Percentiles rank a stretch among this genome's conserved stretches.
phyloP scores from a whole-genome alignment of 2,888 invertebrate genomes.

The Netelia virgata region DNA sequence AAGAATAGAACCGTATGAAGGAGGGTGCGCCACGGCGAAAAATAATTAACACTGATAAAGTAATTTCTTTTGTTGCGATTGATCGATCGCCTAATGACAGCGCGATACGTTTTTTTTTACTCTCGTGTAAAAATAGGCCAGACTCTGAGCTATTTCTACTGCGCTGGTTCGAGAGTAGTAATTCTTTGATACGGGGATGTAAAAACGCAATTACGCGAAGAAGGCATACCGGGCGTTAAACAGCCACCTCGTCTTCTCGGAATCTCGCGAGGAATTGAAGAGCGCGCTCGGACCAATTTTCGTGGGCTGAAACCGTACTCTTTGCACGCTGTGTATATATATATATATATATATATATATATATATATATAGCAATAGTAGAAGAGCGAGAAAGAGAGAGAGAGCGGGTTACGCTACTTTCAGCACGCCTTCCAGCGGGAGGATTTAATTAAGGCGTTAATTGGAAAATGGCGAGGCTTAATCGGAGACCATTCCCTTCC shows the following conservation, averaged over 20 bases:
- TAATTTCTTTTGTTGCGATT: too few relatives aligned
- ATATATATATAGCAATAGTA: not conserved
- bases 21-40: not conserved
- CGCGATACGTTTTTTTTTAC: not conserved
- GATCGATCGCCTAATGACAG: not conserved
- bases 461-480: constrained; percentile 84
- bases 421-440: constrained; percentile 67
- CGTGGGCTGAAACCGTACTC: constrained; percentile 45
- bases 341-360: constrained; percentile 26
- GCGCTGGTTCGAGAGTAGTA: constrained; percentile 18
- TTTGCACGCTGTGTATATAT: not conserved
- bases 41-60: not conserved
- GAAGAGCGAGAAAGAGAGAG: constrained; percentile 2
- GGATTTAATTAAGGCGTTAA: constrained; percentile 84
- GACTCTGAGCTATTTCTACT: not conserved
- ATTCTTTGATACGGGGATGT: constrained; percentile 67
- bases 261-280: constrained; percentile 74
- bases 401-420: constrained; percentile 38
- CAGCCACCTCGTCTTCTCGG: constrained; percentile 65
- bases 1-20: not conserved
- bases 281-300: constrained; percentile 65
- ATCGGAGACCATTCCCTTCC: constrained; percentile 80
- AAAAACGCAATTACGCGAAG: constrained; percentile 77
- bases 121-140: not conserved
- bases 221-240: constrained; percentile 60